Conservation (phyloP, 2,888 invertebrate genomes). For the Acleris laterana region DNA sequence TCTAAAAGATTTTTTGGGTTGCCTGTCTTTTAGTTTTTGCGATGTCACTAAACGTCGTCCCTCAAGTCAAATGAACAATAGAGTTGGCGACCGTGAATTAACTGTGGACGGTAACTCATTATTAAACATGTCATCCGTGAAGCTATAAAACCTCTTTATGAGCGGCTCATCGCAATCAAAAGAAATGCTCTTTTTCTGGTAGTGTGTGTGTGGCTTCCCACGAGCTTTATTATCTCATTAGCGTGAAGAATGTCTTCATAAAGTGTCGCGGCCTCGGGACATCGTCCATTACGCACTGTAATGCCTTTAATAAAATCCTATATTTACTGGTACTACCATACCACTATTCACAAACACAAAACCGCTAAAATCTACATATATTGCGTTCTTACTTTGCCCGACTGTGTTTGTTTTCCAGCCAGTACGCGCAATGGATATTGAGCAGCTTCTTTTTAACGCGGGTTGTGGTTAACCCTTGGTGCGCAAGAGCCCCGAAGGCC, state of each 20-base stretch:
- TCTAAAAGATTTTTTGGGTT: no score
- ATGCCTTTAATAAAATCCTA: conserved; percentile 72
- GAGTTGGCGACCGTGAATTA: no score
- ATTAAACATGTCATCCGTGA: conserved; percentile 22
- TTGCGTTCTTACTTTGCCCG: conserved; percentile 40
- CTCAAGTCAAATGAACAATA: no score
- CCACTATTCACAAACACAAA: conserved; percentile 5
- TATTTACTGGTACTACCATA: conserved; percentile 50
- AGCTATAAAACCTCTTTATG: conserved; percentile 18
- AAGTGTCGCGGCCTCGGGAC: conserved; percentile 74
- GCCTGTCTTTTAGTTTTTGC: background rate
- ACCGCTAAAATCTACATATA: conserved; percentile 43
- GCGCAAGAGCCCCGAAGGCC: conserved; percentile 24
- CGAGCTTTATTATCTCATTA: conserved; percentile 62
- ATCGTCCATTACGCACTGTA: conserved; percentile 73
- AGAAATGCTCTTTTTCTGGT: background rate
- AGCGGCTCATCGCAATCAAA: conserved; percentile 29
- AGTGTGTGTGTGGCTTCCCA: conserved; percentile 34
- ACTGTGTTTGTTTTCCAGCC: conserved; percentile 2
- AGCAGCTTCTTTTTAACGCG: background rate
- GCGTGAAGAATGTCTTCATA: conserved; percentile 77
- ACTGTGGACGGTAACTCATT: conserved; percentile 7
- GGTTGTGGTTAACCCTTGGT: background rate
- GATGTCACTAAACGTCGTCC: background rate
- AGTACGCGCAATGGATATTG: conserved; percentile 46